Evolutionary conservation across 2,888 invertebrate species (phyloP).

Genomic region (Oligia latruncula): DNA sequence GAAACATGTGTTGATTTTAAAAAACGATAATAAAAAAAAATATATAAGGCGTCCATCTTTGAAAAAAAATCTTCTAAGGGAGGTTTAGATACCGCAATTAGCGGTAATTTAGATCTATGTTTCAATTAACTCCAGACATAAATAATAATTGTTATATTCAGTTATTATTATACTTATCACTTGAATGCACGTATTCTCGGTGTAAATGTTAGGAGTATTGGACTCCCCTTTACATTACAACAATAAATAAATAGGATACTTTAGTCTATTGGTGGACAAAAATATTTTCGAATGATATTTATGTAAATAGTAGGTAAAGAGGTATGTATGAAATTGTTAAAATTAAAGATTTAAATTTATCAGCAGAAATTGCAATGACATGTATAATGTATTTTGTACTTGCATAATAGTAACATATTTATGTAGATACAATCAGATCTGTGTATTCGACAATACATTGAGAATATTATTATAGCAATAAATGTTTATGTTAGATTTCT

Average conservation of each 20-base stretch:
- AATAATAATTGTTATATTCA: conserved; percentile 50
- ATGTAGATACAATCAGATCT: conserved; percentile 54
- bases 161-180: conserved; percentile 55
- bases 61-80: conserved; percentile 16
- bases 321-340: conserved; percentile 84
- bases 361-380: conserved; percentile 72
- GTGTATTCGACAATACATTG: conserved; percentile 63
- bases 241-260: conserved; percentile 63
- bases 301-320: conserved; percentile 83
- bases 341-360: conserved; percentile 79
- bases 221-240: conserved; percentile 60
- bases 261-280: conserved; percentile 75
- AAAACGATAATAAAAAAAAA: conserved; percentile 28
- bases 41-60: conserved; percentile 56
- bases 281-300: conserved; percentile 85
- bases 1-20: conserved; percentile 65
- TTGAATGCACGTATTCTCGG: conserved; percentile 65
- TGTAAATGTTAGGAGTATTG: conserved; percentile 61
- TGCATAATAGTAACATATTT: conserved; percentile 62
- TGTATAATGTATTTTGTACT: conserved; percentile 66
- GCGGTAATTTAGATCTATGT: conserved; percentile 51
- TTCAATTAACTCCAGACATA: conserved; percentile 34
- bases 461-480: conserved; percentile 59
- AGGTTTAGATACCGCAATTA: conserved; percentile 44
- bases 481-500: conserved; percentile 51